Conservation (phyloP, 2,888 invertebrate species). For the Rotaria socialis region DNA sequence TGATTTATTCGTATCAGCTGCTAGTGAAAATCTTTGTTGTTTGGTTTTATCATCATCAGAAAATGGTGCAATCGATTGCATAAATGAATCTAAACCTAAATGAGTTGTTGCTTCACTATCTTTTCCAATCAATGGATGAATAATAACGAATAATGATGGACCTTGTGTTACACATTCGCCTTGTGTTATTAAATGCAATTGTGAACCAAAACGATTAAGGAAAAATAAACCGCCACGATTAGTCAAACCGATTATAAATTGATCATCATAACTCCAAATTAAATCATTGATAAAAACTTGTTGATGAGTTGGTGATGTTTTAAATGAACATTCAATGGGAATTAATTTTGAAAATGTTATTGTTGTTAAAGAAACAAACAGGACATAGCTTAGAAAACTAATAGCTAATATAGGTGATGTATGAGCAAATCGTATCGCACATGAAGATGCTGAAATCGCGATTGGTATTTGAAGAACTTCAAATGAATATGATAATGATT, state of each 20-base stretch:
- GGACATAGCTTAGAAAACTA: neutral
- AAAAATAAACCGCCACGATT: slow-evolving; percentile 10
- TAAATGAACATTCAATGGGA: neutral
- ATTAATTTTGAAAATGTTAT: neutral
- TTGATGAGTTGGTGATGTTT: neutral
- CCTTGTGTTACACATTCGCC: neutral
- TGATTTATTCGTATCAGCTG: neutral
- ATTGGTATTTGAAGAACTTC: neutral
- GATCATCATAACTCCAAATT: slow-evolving; percentile 5
- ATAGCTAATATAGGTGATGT: neutral
- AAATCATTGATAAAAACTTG: neutral
- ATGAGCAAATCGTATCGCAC: neutral
- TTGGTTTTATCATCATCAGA: neutral
- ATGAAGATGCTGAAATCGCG: neutral
- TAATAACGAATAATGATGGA: neutral
- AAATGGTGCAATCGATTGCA: neutral
- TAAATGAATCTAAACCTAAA: slow-evolving; percentile 8
- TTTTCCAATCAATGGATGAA: slow-evolving; percentile 32
- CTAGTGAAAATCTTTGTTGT: slow-evolving; percentile 21
- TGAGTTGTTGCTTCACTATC: slow-evolving; percentile 30
- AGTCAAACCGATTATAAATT: slow-evolving; percentile 14
- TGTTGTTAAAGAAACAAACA: neutral
- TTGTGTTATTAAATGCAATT: neutral
- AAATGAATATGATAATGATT: neutral
- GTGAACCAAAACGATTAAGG: slow-evolving; percentile 22